A percentile compares a stretch with the other conserved stretches of the same genome.
phyloP scores from a whole-genome alignment of 2,113 vertebrate species.

The Laticauda colubrina region DNA sequence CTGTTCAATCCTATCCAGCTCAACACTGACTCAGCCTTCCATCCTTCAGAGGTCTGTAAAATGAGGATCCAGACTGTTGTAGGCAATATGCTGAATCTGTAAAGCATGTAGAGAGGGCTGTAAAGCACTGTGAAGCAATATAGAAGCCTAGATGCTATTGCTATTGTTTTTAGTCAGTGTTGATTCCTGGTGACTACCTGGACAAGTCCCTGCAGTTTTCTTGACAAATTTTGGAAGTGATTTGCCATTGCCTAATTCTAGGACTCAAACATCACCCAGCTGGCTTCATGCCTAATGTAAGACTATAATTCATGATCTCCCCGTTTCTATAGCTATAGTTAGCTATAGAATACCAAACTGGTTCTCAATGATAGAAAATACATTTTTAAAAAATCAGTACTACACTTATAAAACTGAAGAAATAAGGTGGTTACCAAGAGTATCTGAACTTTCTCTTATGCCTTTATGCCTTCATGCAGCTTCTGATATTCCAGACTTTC shows the following conservation, averaged over 20 bases:
- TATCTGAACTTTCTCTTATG: not conserved
- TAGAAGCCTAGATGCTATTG: not conserved
- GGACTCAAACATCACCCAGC: not conserved
- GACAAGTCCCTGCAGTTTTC: not conserved
- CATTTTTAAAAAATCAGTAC: not conserved
- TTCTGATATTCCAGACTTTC: not conserved
- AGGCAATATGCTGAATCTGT: not conserved
- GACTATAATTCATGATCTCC: not conserved
- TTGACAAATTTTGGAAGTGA: not conserved
- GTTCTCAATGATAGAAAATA: not conserved
- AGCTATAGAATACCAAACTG: not conserved
- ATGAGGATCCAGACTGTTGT: not conserved
- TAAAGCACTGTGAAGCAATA: not conserved
- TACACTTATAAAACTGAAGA: not conserved
- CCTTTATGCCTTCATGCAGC: not conserved
- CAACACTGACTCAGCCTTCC: too few relatives aligned
- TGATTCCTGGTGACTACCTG: not conserved
- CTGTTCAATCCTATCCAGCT: too few relatives aligned
- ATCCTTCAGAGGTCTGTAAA: not conserved
- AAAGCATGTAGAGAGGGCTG: not conserved
- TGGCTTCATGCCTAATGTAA: not conserved
- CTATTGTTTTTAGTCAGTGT: not conserved
- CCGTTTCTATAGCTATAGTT: not conserved
- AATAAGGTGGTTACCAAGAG: not conserved
- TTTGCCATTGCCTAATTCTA: not conserved